A percentile compares a stretch with the other conserved stretches of the same genome.
Evolutionary conservation across 2,888 invertebrate genomes (phyloP).

Genomic region (Dioctria rufipes): DNA sequence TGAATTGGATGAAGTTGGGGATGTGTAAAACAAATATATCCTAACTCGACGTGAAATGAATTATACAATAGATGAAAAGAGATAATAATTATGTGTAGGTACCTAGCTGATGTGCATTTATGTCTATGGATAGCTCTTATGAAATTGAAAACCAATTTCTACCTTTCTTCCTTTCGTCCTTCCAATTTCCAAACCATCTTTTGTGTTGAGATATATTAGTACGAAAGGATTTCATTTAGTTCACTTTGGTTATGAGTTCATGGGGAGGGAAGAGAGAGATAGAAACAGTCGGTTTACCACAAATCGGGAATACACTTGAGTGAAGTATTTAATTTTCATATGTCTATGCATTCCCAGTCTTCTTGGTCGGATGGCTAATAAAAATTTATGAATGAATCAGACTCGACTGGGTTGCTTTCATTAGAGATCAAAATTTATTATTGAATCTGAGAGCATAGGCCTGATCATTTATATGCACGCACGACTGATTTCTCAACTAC

Average conservation of each 20-base stretch:
- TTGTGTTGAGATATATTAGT: too few species aligned
- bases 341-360: neutral
- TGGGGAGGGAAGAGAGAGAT: too few species aligned
- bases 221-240: too few species aligned
- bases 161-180: too few species aligned
- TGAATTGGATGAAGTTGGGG: constrained; percentile 2
- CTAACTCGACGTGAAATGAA: neutral
- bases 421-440: neutral
- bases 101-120: too few species aligned
- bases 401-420: neutral
- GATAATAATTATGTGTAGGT: too few species aligned
- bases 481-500: constrained; percentile 8
- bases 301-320: constrained; percentile 22
- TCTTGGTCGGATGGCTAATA: neutral
- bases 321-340: constrained; percentile 29
- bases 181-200: too few species aligned
- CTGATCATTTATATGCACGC: neutral
- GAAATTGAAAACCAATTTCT: too few species aligned
- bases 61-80: too few species aligned
- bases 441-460: neutral
- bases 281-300: neutral
- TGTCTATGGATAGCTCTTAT: too few species aligned
- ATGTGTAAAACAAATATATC: constrained; percentile 42
- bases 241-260: too few species aligned
- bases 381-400: constrained; percentile 45